Evolutionary conservation across 2,888 invertebrate species (phyloP).

Genomic region (Pogonocherus hispidulus): DNA sequence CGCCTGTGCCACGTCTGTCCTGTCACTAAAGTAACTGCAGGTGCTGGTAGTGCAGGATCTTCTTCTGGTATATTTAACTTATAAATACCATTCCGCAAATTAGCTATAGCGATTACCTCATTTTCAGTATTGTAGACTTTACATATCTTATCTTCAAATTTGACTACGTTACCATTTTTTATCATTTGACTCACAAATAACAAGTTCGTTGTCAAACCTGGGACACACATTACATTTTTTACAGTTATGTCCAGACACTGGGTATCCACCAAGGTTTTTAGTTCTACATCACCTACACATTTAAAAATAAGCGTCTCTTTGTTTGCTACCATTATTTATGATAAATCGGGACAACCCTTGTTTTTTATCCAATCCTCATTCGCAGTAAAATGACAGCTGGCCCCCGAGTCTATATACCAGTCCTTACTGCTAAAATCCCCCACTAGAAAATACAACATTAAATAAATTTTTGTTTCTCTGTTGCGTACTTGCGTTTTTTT

Average conservation of each 20-base stretch:
- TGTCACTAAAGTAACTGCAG: background rate
- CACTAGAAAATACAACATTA: background rate
- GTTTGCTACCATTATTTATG: constrained; percentile 10
- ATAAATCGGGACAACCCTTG: background rate
- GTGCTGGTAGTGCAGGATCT: background rate
- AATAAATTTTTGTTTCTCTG: background rate
- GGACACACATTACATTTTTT: constrained; percentile 1
- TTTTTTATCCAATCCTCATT: background rate
- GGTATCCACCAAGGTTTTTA: background rate
- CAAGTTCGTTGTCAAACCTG: constrained; percentile 1
- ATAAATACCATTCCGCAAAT: too few relatives aligned
- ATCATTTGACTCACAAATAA: constrained; percentile 7
- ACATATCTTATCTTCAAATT: background rate
- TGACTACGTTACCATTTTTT: background rate
- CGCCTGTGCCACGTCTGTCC: constrained; percentile 2
- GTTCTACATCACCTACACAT: constrained; percentile 2
- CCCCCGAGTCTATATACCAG: background rate
- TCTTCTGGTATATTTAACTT: background rate
- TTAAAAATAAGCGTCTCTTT: background rate
- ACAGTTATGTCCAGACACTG: background rate
- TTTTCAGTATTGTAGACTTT: background rate
- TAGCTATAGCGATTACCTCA: background rate
- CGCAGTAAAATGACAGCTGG: background rate
- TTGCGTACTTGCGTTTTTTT: too few relatives aligned
- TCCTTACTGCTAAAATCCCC: background rate